Conservation (phyloP, 1,140 invertebrate genomes). For the Ceratoteleas bidentatus region DNA sequence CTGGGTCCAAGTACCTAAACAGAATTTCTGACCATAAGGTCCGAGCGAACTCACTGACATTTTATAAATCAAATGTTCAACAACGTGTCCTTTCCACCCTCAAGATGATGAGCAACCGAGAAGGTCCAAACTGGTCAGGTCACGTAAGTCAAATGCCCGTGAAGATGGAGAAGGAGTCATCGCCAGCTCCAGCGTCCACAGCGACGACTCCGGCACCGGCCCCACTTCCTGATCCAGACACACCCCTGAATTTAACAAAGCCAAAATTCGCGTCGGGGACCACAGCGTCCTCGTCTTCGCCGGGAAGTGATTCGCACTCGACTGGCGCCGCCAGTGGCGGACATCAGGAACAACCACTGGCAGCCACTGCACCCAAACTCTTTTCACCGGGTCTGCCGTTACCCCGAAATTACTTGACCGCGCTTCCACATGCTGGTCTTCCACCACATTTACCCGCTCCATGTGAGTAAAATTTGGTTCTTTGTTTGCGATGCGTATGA, state of each 20-base stretch:
- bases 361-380: constrained; percentile 83
- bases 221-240: constrained; percentile 85
- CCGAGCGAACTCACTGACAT: too few species aligned
- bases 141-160: constrained; percentile 76
- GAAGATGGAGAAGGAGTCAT: constrained; percentile 77
- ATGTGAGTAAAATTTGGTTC: constrained; percentile 68
- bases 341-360: constrained; percentile 82
- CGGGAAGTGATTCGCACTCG: constrained; percentile 78
- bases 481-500: too few species aligned
- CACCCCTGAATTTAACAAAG: constrained; percentile 93
- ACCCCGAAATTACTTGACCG: constrained; percentile 82
- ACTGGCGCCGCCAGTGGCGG: constrained; percentile 79
- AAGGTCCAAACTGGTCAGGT: constrained; percentile 75
- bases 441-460: constrained; percentile 81
- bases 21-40: too few species aligned
- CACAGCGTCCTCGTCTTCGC: constrained; percentile 73
- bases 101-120: constrained; percentile 78
- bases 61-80: too few species aligned
- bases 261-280: constrained; percentile 85
- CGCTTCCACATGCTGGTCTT: constrained; percentile 82
- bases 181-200: constrained; percentile 80
- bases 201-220: constrained; percentile 75
- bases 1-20: too few species aligned
- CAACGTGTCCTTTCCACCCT: background rate
- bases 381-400: constrained; percentile 82